Conservation (phyloP, 1,140 invertebrate genomes). For the Leptestheria dahalacensis region DNA sequence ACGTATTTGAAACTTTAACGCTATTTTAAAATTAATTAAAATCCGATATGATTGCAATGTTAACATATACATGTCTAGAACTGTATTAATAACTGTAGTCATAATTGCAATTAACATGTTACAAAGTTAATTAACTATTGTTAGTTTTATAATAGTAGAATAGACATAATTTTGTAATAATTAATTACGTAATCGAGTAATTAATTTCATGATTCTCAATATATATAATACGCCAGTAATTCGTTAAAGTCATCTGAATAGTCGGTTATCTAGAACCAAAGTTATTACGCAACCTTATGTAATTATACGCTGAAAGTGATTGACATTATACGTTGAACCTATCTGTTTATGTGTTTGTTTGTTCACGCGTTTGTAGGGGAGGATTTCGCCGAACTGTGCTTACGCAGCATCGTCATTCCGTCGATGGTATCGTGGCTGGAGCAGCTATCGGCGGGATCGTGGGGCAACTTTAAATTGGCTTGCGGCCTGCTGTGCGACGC, state of each 20-base stretch:
- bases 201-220: not conserved
- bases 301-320: not conserved
- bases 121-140: too few species aligned
- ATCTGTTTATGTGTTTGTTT: too few species aligned
- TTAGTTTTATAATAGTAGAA: too few species aligned
- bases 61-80: too few species aligned
- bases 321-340: not conserved
- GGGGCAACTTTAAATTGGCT: slow-evolving; percentile 3
- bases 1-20: not conserved
- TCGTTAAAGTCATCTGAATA: not conserved
- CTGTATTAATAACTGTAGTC: too few species aligned
- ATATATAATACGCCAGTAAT: not conserved
- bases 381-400: slow-evolving; percentile 1
- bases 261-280: not conserved
- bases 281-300: not conserved
- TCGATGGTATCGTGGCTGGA: not conserved
- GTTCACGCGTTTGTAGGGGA: not conserved
- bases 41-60: too few species aligned
- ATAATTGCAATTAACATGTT: too few species aligned
- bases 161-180: too few species aligned
- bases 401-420: not conserved
- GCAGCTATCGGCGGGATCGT: not conserved
- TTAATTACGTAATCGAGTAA: too few species aligned
- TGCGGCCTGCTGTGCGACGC: slow-evolving; percentile 3
- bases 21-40: too few species aligned